Evolutionary conservation across 2,888 invertebrate species (phyloP), one percentile per base, ranked within the genome.

Genomic region (Pristionchus japonicus): DNA sequence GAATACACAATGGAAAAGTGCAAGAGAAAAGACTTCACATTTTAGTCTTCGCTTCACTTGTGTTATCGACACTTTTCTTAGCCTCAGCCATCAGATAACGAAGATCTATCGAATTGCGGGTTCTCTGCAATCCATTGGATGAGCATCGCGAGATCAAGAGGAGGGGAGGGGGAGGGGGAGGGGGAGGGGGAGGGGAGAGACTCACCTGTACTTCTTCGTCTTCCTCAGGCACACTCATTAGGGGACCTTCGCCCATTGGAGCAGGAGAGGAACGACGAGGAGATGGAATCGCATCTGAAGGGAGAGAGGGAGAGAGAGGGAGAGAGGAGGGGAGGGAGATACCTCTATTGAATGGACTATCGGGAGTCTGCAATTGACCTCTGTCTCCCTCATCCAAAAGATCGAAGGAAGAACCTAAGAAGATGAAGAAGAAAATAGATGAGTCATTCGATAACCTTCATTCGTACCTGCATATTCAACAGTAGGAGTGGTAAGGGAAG

Each of bases 201-300:
- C n/a, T n/a, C n/a, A n/a, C n/a, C n/a, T n/a, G n/a, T n/a, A 27
- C 43, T 43, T 85, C 85, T 31, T 85, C 85, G n/a, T 85, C 85
- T 40, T 85, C 85, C 64, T 85, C 85, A 15, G 85, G 64, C 23
- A 85, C 85, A 40, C 43, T 43, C 27, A 37, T 70, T 13, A 70
- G 70, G 13, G 70, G 70, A 13, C 64, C 64, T 27, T 70, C 70
- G 17, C 37, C 27, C 40, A 15, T 17, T 23, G 85, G 64, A 85
- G 64, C 27, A 9, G 85, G 27, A 23, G 85, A 43, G 3, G 64
- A 40, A n/a, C 85, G 64, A 64, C 85, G 85, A 85, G 85, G 85
- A 27, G 85, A 64, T 20, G n/a, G 40, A 23, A 43, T 1, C 7
- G 52, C 13, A 64, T 64, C 47, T 43, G 7, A 64, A 20, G 9